Base-by-base conservation (phyloP, 2,888 invertebrate genomes). In the Rutpela maculata region DNA sequence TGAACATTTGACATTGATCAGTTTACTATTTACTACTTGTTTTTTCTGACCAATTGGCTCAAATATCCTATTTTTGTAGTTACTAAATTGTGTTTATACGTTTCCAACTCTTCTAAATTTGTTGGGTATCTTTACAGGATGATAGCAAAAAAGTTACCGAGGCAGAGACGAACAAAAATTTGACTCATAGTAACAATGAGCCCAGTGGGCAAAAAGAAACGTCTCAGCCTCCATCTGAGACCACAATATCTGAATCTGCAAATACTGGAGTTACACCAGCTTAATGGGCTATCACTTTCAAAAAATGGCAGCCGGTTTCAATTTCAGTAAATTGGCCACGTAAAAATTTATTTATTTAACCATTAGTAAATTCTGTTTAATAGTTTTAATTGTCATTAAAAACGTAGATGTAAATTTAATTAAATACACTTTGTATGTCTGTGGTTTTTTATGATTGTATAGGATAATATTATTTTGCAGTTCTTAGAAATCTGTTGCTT, bases 41-140 rank as follows among this genome's bases (percentile, higher is more conserved):
- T n/a, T 50, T 26, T 57, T 35, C 38, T 63, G n/a, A 62, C 35
- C 35, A 38, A 65, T 65, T 65, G 63, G 63, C 63, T 65, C 63
- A 18, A 38, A 38, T 35, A 38, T 38, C 18, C 11, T 74, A 74
- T 57, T 72, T 81, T 77, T 77, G 69, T 78, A 74, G 78, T 81
- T 76, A 69, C 74, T 79, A 72, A 71, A 79, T 68, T 74, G 65
- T 43, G 26, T 43, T 15, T 66, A 66, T 55, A 66, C 38, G 9
- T 43, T 66, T 18, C n/a, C 43, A 50, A 43, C 11, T 66, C 22
- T 78, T 82, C 85, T 84, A 86, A 86, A 86, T 85, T 68, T 84
- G 76, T 82, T 88, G 89, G 88, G 86, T 89, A 88, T 90, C 87
- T 89, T 91, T 91, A 87, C 90, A 91, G 91, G 91, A 90, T 86